Percentiles rank a stretch among this genome's conserved stretches.
phyloP scores from a whole-genome alignment of 1,140 invertebrate genomes.

The Ylistrum balloti region DNA sequence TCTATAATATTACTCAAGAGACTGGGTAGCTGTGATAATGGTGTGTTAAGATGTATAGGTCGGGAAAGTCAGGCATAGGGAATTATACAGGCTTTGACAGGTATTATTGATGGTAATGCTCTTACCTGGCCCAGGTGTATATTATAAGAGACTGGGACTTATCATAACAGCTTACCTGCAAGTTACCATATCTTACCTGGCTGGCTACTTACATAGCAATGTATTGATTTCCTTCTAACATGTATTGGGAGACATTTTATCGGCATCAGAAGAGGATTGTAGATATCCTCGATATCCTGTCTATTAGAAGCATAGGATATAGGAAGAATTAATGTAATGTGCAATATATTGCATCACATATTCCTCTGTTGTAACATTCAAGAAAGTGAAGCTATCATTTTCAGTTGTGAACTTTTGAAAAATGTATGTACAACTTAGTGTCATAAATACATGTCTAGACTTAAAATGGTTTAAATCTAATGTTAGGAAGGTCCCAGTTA shows the following conservation, averaged over 20 bases:
- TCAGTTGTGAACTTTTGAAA: too few relatives aligned
- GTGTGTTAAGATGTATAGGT: constrained; percentile 28
- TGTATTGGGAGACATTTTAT: not conserved
- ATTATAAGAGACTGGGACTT: not conserved
- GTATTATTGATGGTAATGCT: constrained; percentile 22
- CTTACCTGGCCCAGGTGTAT: not conserved
- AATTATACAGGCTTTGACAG: constrained; percentile 25
- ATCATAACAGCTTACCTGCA: not conserved
- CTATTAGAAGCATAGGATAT: too few relatives aligned
- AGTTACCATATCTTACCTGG: not conserved
- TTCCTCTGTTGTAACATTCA: too few relatives aligned
- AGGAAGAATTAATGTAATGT: too few relatives aligned
- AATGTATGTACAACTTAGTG: too few relatives aligned
- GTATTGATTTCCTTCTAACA: not conserved
- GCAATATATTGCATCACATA: too few relatives aligned
- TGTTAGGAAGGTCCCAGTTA: too few relatives aligned
- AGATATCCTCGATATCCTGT: too few relatives aligned
- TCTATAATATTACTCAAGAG: too few relatives aligned
- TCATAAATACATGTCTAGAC: too few relatives aligned
- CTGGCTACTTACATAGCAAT: not conserved
- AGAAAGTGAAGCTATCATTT: too few relatives aligned
- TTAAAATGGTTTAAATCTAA: too few relatives aligned
- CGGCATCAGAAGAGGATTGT: not conserved
- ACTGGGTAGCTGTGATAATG: not conserved
- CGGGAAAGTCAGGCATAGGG: not conserved